A percentile compares a stretch with the other conserved stretches of the same genome.
Conservation (phyloP, 2,113 vertebrate species). For the Aphyosemion australe region DNA sequence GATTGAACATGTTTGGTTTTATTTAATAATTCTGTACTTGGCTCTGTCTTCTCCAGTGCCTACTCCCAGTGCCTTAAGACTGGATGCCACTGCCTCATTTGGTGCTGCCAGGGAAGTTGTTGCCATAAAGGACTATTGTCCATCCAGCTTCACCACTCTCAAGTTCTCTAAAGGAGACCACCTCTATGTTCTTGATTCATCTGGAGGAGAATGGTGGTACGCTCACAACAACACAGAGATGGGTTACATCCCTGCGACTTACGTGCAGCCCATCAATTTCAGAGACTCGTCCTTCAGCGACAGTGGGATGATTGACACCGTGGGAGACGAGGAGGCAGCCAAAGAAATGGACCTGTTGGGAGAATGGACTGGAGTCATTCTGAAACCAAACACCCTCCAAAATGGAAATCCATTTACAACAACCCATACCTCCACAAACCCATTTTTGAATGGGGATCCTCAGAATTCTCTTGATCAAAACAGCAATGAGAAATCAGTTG, state of each 20-base stretch:
- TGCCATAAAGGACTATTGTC: slow-evolving; percentile 96
- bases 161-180: slow-evolving; percentile 96
- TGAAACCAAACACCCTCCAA: slow-evolving; percentile 72
- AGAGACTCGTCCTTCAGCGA: slow-evolving; percentile 89
- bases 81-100: slow-evolving; percentile 85
- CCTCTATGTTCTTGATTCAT: slow-evolving; percentile 92
- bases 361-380: slow-evolving; percentile 77
- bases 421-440: slow-evolving; percentile 86
- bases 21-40: background rate
- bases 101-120: slow-evolving; percentile 90
- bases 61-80: slow-evolving; percentile 93
- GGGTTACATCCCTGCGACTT: slow-evolving; percentile 95
- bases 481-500: slow-evolving; percentile 74
- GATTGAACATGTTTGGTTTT: background rate
- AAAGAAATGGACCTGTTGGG: slow-evolving; percentile 88
- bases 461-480: slow-evolving; percentile 66
- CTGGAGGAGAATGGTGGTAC: slow-evolving; percentile 97
- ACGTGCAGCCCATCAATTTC: slow-evolving; percentile 87
- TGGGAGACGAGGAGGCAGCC: slow-evolving; percentile 85
- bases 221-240: slow-evolving; percentile 98
- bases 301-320: slow-evolving; percentile 90
- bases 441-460: slow-evolving; percentile 83
- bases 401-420: slow-evolving; percentile 87
- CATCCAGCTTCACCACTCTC: slow-evolving; percentile 93
- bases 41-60: slow-evolving; percentile 81